A percentile compares a stretch with the other conserved stretches of the same genome.
Evolutionary conservation across 2,113 vertebrate species (phyloP).

Genomic region (Odontophorus gujanensis): DNA sequence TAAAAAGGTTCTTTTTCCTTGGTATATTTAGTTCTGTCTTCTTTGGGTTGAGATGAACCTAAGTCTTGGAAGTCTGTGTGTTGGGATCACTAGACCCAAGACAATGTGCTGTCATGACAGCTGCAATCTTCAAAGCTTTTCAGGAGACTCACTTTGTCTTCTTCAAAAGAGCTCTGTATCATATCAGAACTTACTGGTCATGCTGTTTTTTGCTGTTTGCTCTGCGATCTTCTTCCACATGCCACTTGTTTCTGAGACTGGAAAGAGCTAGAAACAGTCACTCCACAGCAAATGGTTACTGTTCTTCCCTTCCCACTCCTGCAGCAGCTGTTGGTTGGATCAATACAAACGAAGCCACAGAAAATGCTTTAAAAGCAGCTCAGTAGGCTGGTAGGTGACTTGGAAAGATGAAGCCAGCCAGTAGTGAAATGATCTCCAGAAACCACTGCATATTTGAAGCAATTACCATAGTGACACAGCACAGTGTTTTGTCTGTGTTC

Average conservation of each 20-base stretch:
- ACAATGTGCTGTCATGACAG: fast-evolving
- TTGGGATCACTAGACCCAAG: neutral
- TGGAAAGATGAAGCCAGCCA: neutral
- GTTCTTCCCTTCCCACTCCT: neutral
- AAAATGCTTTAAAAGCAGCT: constrained; percentile 13
- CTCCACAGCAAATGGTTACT: neutral
- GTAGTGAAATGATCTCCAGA: constrained; percentile 3
- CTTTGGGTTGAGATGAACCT: neutral
- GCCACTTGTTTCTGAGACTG: neutral
- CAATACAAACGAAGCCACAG: neutral
- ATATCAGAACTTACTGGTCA: neutral
- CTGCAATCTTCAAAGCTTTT: neutral
- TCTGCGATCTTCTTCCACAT: neutral
- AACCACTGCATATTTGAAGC: neutral
- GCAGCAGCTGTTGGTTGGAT: neutral
- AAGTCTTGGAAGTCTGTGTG: neutral
- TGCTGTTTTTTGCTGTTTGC: neutral
- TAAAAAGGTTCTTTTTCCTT: neutral
- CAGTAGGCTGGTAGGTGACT: neutral
- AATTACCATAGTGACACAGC: neutral
- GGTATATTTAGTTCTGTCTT: neutral
- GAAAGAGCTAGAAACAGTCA: neutral
- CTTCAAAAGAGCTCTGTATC: neutral
- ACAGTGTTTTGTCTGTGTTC: neutral
- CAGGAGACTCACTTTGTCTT: neutral